Base-by-base conservation (phyloP, 2,797 vertebrate genomes). In the Xenopus petersii region DNA sequence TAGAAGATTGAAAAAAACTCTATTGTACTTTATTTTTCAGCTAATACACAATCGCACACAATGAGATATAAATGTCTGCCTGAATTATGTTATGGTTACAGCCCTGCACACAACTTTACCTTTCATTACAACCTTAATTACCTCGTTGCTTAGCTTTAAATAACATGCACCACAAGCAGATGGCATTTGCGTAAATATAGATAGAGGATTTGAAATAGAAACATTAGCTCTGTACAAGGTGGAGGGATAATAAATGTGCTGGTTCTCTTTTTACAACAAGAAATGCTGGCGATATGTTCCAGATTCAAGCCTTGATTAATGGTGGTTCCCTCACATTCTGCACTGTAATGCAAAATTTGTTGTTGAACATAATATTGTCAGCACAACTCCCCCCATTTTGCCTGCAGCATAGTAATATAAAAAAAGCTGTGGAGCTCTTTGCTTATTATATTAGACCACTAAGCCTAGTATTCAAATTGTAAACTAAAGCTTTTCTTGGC, bases 141-240 rank as follows among this genome's bases (percentile, higher is more conserved):
- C 73, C 64, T 49, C 58, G 7, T 63, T 67, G 26, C 51, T 69
- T 73, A 36, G 70, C 47, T 21, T 64, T 67, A 77, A 73, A 73
- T 33, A 51, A 60, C 58, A 54, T 60, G 42, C 59, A 66, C 71
- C 55, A 5, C 56, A 49, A 79, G 61, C 76, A 73, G 66, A 70
- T 79, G 66, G 54, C 54, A 79, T 73, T 73, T 79, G 60, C 46
- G 49, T 79, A 74, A 79, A 79, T 79, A 73, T 78, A 78, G 71
- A 73, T 12, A 49, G 64, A 16, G 60, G 71, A 70, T 73, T 79
- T 70, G 69, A 75, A 79, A 79, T 79, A 79, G 76, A 42, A 69
- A 73, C 76, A 59, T 73, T 24, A 59, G 69, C 73, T 73, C 63
- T 51, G 36, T 54, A n/a, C 36, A 64, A 70, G 58, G 70, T 64